A percentile compares a stretch with the other conserved stretches of the same genome.
Conservation (phyloP, 2,888 invertebrate genomes). For the Apamea epomidion region DNA sequence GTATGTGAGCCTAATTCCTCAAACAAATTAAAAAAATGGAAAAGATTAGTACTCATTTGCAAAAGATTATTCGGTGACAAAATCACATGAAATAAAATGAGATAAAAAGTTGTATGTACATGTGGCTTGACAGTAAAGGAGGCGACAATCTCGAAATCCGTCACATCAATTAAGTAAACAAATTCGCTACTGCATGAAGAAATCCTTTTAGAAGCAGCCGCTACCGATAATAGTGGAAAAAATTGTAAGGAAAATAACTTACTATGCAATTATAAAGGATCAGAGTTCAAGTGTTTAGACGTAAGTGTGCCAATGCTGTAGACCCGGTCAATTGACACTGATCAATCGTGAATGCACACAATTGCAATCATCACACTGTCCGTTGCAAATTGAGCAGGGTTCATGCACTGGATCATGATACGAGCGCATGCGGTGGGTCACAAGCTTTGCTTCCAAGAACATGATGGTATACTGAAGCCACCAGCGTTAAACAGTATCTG, state of each 20-base stretch:
- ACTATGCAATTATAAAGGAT: conserved; percentile 16
- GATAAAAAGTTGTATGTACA: neutral
- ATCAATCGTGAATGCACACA: conserved; percentile 54
- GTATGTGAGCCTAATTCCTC: too few relatives aligned
- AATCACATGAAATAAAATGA: neutral
- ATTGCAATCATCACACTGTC: conserved; percentile 54
- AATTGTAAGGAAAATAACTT: conserved; percentile 7
- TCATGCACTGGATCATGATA: conserved; percentile 28
- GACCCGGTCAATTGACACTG: conserved; percentile 49
- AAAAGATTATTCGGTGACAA: neutral
- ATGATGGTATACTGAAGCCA: neutral
- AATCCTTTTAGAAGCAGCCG: conserved; percentile 6
- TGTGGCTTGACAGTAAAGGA: neutral
- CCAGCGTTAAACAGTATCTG: neutral
- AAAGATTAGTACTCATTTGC: neutral
- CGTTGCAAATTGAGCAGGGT: conserved; percentile 44
- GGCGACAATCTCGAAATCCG: neutral
- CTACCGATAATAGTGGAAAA: conserved; percentile 12
- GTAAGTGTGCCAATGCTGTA: conserved; percentile 44
- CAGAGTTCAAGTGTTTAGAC: conserved; percentile 20
- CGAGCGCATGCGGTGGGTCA: conserved; percentile 12
- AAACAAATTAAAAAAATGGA: neutral
- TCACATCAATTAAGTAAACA: neutral
- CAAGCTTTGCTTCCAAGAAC: conserved; percentile 1
- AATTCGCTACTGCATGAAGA: conserved; percentile 2